A percentile compares a stretch with the other conserved stretches of the same genome.
Conservation (phyloP, 2,113 vertebrate species). For the Cyanoliseus patagonus region DNA sequence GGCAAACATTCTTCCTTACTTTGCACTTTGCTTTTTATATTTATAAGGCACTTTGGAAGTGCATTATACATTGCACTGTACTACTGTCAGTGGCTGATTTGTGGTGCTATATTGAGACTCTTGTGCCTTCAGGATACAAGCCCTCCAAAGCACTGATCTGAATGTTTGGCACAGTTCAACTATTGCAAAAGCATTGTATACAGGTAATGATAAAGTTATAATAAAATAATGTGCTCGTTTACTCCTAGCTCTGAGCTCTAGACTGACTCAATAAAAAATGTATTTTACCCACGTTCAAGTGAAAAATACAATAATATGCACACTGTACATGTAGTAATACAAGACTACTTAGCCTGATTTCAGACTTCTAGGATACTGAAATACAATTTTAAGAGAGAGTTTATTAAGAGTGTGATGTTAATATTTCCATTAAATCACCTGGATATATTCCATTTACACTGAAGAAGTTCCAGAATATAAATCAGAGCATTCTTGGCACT, state of each 20-base stretch:
- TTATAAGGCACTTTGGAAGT: constrained; percentile 15
- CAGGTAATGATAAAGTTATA: constrained; percentile 25
- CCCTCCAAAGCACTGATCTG: not conserved
- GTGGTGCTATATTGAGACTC: not conserved
- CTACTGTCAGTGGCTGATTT: constrained; percentile 3
- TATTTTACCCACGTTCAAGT: constrained; percentile 1
- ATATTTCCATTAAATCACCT: not conserved
- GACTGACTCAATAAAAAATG: constrained; percentile 8
- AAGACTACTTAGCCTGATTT: not conserved
- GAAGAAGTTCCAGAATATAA: constrained; percentile 13
- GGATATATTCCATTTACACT: not conserved
- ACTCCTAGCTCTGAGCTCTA: not conserved
- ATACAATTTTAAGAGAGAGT: not conserved
- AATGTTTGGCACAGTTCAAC: constrained; percentile 15
- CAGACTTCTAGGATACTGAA: not conserved
- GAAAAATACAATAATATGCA: constrained; percentile 18
- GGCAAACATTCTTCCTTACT: not conserved
- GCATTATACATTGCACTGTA: not conserved
- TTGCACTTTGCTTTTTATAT: constrained; percentile 11
- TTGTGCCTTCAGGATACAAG: constrained; percentile 37
- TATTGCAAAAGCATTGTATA: not conserved
- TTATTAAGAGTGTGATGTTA: not conserved
- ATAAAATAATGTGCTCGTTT: constrained; percentile 28
- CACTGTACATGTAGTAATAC: not conserved
- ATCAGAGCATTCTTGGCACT: not conserved